Evolutionary conservation across 35 echinoderm and acorn worm genomes (phyloP), one percentile per base, ranked within the genome.

Genomic region (Lytechinus variegatus): DNA sequence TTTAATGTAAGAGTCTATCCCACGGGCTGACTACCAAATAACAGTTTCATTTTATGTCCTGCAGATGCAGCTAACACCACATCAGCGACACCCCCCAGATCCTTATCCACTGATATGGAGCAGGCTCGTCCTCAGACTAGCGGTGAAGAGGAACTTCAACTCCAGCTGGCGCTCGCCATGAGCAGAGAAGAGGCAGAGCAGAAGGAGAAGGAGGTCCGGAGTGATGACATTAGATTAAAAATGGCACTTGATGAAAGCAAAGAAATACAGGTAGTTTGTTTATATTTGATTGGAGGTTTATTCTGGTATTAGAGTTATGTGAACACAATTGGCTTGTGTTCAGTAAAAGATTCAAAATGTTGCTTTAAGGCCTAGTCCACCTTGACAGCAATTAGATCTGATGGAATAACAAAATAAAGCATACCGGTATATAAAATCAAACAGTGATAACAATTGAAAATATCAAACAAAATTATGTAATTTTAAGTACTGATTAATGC

Each of bases 151-250:
- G 98, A 99, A 53, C 79, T 99, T 9, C 98, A 99, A 93, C 95
- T 99, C 54, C 98, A 99, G 96, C 95, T 99, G 56, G 98, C 98
- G 8, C 88, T 99, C 28, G 98, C 98, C 19, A 99, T 99, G 98
- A 98, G 97, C 71, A 95, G 96, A 93, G 98, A 99, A 90, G 98
- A 99, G 72, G 98, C 98, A 7, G 97, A 97, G 9, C 95, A 98
- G 87, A 87, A 95, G 52, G 95, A 96, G 44, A 96, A 95, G 55
- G 92, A 98, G 54, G 87, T 95, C 71, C 91, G 96, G 54, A 95
- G 94, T 86, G 98, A 99, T 86, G 97, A 98, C 86, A 90, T 99
- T 24, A 93, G 98, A 96, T 95, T 99, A 28, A 96, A 98, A 95
- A 99, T 99, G 94, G 98, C 98, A 1, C 66, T 99, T 9, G 96